Base-by-base conservation (phyloP, 2,797 vertebrate species). In the Silurus aristotelis region DNA sequence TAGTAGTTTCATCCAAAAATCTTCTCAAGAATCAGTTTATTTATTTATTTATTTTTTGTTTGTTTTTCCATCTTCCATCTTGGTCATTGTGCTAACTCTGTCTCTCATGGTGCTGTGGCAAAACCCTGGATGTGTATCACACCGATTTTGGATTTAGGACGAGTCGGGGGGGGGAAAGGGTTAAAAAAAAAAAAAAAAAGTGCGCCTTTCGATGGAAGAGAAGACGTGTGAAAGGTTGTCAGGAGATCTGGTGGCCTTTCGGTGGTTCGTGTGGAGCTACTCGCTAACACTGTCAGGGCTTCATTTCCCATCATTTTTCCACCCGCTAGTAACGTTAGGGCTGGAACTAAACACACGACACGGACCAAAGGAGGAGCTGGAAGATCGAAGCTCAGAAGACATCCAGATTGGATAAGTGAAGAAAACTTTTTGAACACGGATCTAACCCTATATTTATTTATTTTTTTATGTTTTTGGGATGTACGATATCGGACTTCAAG, bases 121-220 rank as follows among this genome's bases (percentile, higher is more conserved):
- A 80, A 83, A 88, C 80, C 66, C 72, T 92, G 95, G 94, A 95
- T 95, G 93, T 82, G 77, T 83, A 85, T 85, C 67, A 87, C 87
- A 85, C 27, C 80, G 89, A 84, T 38, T 19, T 15, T 94, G 94
- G 95, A 95, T 94, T 92, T 92, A 94, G 88, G 83, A 87, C 76
- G 55, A 73, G 75, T 73, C 76, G 17, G 8, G 22, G 22, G n/a
- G n/a, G 19, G 63, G 58, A 78, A 60, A 71, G 38, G 10, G 17
- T 61, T 80, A 56, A 68, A 4, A 38, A 38, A 38, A 64, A 56
- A 68, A 4, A 38, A 38, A 38, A 64, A 83, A 91, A 89, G 88
- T 82, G 87, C 79, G 83, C 78, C 87, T 67, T 19, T 38, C 85
- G 89, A 93, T 92, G 79, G 89, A 92, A 90, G 84, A 89, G 86